Evolutionary conservation across 2,797 vertebrate genomes (phyloP), one percentile per base, ranked within the genome.

Genomic region (Cetoscarus ocellatus): DNA sequence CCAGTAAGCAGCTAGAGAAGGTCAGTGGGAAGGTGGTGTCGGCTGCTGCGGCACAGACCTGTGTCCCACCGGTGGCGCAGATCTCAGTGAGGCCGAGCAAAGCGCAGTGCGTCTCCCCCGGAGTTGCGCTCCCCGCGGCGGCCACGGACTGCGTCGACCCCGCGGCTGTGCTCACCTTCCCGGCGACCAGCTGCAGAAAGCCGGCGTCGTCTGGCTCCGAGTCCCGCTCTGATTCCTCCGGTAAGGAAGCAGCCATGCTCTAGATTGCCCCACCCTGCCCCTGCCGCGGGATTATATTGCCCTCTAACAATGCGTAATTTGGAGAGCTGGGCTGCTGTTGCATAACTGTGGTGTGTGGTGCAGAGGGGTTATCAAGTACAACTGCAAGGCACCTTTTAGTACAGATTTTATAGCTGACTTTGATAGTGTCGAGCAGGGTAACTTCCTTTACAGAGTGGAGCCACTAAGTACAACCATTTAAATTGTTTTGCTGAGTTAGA

Each of bases 181-280:
- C 94, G 75, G n/a, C 89, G 57, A 88, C 78, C 87, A 67, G 94
- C 82, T 91, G 91, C 92, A 97, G 97, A 83, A 94, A 96, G 78
- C 93, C 90, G 52, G 91, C 96, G 19, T 97, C 97, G 42, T 98
- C 97, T 15, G 97, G 98, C 56, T 97, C 97, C 0, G 98, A 99
- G 92, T 97, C 96, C 50, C 96, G 94, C 73, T 97, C 96, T 6
- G 97, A 99, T 79, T 98, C 97, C 45, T 99, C 98, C 1, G 98
- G 98, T 99, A 97, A 98, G 97, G 58, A 82, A 70, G 61, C 82
- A 68, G 73, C 18, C 75, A 47, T 77, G 79, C 70, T 52, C 48
- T 78, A 51, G 79, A 77, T 56, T 53, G 84, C 86, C 80, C 86
- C 79, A 80, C 87, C 89, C 88, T 71, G 71, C 48, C 62, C 61